Conservation (phyloP, 2,113 vertebrate genomes). For the Gnathonemus echidnorhynchus region DNA sequence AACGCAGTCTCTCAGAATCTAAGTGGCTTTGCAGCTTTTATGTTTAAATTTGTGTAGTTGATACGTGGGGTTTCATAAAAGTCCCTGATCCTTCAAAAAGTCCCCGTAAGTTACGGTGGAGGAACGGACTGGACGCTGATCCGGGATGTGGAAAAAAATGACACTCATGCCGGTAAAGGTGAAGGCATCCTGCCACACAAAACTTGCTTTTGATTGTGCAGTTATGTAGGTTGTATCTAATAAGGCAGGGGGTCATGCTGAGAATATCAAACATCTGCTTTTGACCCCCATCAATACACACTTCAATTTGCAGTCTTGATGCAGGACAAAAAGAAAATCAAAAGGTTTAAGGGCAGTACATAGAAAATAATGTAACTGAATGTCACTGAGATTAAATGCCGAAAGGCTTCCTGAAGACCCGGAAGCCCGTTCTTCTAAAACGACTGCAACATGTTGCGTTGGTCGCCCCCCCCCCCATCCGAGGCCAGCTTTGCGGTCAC, state of each 20-base stretch:
- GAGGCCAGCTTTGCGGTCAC: background rate
- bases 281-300: background rate
- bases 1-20: background rate
- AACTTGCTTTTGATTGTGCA: background rate
- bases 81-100: background rate
- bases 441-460: background rate
- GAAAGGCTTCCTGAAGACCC: background rate
- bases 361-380: background rate
- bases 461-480: background rate
- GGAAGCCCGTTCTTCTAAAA: background rate
- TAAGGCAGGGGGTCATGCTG: background rate
- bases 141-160: background rate
- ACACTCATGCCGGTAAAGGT: background rate
- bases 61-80: background rate
- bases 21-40: background rate
- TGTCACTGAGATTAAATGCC: background rate
- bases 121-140: background rate
- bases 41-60: background rate
- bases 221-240: background rate
- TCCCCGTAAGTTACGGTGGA: background rate
- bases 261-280: background rate
- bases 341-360: background rate
- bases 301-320: background rate
- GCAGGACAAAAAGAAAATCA: background rate
- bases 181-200: background rate